These are phyloP conservation scores for Octopus sinensis DNA, from an alignment of 1,140 invertebrate genomes.

Conservation along the genomic window DNA sequence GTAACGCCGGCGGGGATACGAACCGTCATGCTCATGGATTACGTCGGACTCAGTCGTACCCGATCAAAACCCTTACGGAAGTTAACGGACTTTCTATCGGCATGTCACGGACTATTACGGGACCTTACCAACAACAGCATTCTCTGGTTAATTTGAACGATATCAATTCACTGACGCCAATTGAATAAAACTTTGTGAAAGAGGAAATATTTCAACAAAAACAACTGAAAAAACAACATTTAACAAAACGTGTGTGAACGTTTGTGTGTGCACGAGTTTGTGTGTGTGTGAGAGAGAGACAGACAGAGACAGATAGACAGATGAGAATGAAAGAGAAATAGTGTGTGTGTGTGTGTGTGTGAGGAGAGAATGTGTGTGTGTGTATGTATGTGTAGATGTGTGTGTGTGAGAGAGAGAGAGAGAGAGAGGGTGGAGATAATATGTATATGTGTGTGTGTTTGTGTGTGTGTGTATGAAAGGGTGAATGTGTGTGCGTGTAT, in stretches of 20 bases:
- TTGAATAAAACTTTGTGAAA: background rate
- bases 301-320: too few species aligned
- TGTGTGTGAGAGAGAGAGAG: too few species aligned
- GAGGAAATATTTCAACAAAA: background rate
- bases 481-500: too few species aligned
- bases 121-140: background rate
- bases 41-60: conserved; percentile 7
- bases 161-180: background rate
- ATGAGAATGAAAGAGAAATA: too few species aligned
- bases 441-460: too few species aligned
- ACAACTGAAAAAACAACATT: background rate
- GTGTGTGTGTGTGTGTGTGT: too few species aligned
- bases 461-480: too few species aligned
- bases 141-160: conserved; percentile 1
- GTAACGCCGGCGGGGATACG: background rate
- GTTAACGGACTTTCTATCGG: background rate
- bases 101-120: background rate
- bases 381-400: too few species aligned
- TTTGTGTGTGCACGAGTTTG: background rate
- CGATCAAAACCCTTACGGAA: background rate
- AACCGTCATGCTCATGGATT: background rate
- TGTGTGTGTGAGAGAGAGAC: background rate
- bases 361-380: too few species aligned
- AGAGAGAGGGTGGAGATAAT: too few species aligned
- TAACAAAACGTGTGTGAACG: background rate